Percentiles rank a stretch among this genome's conserved stretches.
These are phyloP conservation scores for Onychomys arenicola DNA, from an alignment of 2,797 vertebrate species.

Conservation along the genomic window DNA sequence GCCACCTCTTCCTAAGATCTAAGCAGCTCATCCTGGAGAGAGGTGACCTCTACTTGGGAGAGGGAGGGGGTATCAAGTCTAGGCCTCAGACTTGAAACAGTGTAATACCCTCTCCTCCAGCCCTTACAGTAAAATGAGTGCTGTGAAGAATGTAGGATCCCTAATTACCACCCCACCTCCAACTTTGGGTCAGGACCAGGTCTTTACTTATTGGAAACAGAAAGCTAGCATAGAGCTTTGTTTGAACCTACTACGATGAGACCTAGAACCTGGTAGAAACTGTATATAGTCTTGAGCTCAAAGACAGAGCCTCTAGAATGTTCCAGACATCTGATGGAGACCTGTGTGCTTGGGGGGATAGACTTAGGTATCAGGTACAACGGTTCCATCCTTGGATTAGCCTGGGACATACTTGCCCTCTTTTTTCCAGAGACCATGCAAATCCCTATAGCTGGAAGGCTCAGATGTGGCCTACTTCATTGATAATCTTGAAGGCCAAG, in stretches of 20 bases:
- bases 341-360: not conserved
- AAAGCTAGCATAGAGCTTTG: not conserved
- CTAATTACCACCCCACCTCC: not conserved
- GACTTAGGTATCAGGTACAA: not conserved
- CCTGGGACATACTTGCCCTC: not conserved
- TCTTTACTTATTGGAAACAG: not conserved
- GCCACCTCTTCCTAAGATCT: too few species aligned
- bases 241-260: not conserved
- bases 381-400: not conserved
- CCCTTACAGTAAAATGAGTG: not conserved
- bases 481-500: not conserved
- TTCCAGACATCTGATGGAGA: not conserved
- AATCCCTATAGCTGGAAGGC: not conserved
- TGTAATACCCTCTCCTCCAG: not conserved
- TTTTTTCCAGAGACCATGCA: not conserved
- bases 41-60: not conserved
- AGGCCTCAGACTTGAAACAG: not conserved
- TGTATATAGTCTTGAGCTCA: not conserved
- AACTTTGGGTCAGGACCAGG: not conserved
- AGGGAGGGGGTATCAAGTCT: not conserved
- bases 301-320: not conserved
- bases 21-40: not conserved
- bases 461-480: not conserved
- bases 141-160: not conserved
- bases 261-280: not conserved